phyloP scores from a whole-genome alignment of 2,113 vertebrate species.

The Prolemur simus region DNA sequence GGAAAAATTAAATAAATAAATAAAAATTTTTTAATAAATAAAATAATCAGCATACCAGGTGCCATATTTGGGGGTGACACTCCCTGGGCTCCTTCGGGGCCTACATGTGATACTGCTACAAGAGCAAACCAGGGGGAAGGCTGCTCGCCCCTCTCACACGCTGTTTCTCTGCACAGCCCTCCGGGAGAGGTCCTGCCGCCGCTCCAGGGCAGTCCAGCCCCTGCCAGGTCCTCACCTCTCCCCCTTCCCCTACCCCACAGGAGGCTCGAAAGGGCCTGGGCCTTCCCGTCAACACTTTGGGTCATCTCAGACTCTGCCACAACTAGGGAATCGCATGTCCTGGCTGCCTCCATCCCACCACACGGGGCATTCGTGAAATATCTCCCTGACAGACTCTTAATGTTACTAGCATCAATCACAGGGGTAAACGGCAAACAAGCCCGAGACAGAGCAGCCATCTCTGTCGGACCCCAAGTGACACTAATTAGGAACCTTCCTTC shows the following conservation, averaged over 20 bases:
- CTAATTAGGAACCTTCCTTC: background rate
- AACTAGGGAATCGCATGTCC: background rate
- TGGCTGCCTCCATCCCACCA: background rate
- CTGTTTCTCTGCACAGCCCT: background rate
- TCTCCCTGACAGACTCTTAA: constrained; percentile 61
- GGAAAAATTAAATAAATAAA: too few species aligned
- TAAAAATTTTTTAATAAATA: too few species aligned
- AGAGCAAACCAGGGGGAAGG: background rate
- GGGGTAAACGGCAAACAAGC: constrained; percentile 10
- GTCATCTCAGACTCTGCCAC: background rate
- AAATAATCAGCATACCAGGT: too few species aligned
- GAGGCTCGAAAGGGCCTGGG: background rate
- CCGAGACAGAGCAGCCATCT: background rate
- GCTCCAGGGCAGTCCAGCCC: background rate
- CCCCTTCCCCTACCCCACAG: fast-evolving
- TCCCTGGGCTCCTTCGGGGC: background rate
- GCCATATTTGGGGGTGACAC: background rate
- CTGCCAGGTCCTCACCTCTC: background rate
- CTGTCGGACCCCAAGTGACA: background rate
- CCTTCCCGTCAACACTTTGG: background rate
- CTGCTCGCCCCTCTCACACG: background rate
- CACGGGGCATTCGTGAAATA: constrained; percentile 26
- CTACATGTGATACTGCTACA: background rate
- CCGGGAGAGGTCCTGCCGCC: too few species aligned
- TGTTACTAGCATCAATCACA: constrained; percentile 59